Percentiles rank a stretch among this genome's conserved stretches.
Conservation (phyloP, 2,797 vertebrate genomes). For the Myotis findleyi region DNA sequence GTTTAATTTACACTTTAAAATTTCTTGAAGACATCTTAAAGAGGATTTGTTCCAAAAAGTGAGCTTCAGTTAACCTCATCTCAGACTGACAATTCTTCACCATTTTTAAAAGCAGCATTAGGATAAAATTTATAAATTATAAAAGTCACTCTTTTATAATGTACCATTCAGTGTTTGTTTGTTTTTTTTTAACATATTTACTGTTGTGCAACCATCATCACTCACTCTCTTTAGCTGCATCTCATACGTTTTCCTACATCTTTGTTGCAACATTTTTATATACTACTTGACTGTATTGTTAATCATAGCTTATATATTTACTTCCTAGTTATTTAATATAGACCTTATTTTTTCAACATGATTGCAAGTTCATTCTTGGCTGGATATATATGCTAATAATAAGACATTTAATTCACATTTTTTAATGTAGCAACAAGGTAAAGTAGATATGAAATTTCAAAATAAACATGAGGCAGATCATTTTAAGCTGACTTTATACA, state of each 20-base stretch:
- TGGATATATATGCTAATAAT: background rate
- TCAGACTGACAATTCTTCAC: background rate
- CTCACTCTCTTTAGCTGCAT: background rate
- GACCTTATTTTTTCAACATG: background rate
- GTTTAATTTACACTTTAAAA: background rate
- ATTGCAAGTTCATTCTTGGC: background rate
- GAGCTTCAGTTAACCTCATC: background rate
- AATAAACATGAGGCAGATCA: background rate
- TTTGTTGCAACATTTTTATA: background rate
- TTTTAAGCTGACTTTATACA: background rate
- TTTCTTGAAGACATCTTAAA: background rate
- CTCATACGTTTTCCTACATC: background rate
- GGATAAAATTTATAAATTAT: background rate
- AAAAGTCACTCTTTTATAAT: background rate
- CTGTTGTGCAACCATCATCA: background rate
- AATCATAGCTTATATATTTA: background rate
- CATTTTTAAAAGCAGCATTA: background rate
- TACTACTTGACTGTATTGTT: background rate
- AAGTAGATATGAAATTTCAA: background rate
- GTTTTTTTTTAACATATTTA: background rate
- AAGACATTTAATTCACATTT: background rate
- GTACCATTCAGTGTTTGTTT: background rate
- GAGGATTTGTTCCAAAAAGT: background rate
- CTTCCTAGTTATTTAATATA: background rate
- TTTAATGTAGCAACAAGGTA: background rate